Percentiles rank a stretch among this genome's conserved stretches.
Evolutionary conservation across 2,113 vertebrate genomes (phyloP).

Genomic region (Zingel zingel): DNA sequence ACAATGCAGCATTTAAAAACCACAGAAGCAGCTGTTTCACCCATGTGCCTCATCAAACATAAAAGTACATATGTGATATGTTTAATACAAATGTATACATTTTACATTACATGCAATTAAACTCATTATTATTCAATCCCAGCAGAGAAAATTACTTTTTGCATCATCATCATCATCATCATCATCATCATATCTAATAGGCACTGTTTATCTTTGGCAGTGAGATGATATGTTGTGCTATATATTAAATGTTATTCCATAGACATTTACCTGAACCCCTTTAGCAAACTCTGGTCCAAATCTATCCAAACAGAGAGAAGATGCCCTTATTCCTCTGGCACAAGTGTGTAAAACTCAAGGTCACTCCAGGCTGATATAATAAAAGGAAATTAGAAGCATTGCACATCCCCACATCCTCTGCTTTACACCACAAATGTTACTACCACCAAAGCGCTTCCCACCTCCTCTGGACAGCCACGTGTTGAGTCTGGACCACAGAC

Average conservation of each 20-base stretch:
- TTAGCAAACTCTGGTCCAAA: neutral
- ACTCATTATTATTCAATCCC: slow-evolving; percentile 23
- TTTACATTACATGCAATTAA: slow-evolving; percentile 28
- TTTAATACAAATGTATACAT: slow-evolving; percentile 30
- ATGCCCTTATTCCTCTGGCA: neutral
- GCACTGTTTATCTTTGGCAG: slow-evolving; percentile 50
- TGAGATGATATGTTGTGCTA: slow-evolving; percentile 9
- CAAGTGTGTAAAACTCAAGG: neutral
- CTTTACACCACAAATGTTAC: slow-evolving; percentile 12
- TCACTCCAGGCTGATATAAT: slow-evolving; percentile 11
- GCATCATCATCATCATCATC: too few relatives aligned
- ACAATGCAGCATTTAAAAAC: slow-evolving; percentile 30
- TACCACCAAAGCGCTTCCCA: neutral
- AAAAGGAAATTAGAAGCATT: slow-evolving; percentile 55
- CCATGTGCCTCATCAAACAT: slow-evolving; percentile 1
- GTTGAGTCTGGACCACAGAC: neutral
- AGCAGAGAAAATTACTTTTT: neutral
- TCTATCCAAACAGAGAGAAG: neutral
- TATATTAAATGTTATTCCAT: neutral
- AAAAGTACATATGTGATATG: neutral
- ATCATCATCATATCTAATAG: slow-evolving; percentile 30
- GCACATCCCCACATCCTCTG: slow-evolving; percentile 62
- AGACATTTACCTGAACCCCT: slow-evolving; percentile 1
- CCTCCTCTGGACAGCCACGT: slow-evolving; percentile 7
- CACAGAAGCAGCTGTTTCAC: slow-evolving; percentile 27